These are phyloP conservation scores for Zosterops pallidus DNA, from an alignment of 2,113 vertebrate species.

Conservation along the genomic window DNA sequence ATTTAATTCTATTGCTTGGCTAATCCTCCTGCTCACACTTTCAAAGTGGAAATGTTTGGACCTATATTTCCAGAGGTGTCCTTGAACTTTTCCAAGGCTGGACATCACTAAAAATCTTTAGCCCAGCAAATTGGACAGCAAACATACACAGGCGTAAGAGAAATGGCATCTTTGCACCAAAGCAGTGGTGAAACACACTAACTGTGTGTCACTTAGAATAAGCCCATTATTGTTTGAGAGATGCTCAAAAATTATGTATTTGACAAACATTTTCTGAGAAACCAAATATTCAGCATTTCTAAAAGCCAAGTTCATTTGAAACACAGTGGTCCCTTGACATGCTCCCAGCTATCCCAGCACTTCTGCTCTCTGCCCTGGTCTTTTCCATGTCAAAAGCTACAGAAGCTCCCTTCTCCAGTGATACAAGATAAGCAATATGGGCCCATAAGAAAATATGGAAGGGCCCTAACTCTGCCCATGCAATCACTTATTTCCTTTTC, in stretches of 20 bases:
- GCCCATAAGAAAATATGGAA: neutral
- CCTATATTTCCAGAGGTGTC: neutral
- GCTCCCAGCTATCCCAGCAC: neutral
- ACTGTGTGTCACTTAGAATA: neutral
- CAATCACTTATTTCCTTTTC: neutral
- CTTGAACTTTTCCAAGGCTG: neutral
- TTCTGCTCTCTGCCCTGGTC: neutral
- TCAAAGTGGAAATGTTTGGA: neutral
- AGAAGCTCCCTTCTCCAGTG: neutral
- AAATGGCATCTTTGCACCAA: neutral
- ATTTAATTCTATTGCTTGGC: neutral
- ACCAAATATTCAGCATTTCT: neutral
- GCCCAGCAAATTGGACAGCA: neutral
- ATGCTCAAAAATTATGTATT: neutral
- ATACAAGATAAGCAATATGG: neutral
- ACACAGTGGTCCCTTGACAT: neutral
- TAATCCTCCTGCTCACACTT: neutral
- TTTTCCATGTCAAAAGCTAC: neutral
- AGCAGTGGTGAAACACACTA: neutral
- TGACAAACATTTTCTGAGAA: neutral
- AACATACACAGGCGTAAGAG: neutral
- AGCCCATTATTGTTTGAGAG: neutral
- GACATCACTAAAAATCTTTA: neutral
- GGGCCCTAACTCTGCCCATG: neutral
- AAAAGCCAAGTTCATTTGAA: neutral